Evolutionary conservation across 1,140 invertebrate genomes (phyloP).

Genomic region (Apolygus lucorum): DNA sequence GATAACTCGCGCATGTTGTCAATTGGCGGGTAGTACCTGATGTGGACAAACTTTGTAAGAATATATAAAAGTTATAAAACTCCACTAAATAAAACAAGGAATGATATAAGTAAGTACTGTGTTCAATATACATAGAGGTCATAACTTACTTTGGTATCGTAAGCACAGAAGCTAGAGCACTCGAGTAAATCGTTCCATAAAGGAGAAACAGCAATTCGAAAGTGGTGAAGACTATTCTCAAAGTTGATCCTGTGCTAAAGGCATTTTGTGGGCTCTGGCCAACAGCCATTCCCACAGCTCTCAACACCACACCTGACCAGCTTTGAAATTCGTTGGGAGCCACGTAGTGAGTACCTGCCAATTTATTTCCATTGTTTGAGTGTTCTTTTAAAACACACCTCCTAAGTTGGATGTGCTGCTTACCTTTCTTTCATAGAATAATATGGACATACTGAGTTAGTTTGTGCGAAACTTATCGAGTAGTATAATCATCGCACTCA

Average conservation of each 20-base stretch:
- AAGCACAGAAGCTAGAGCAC: slow-evolving; percentile 20
- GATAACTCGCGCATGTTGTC: slow-evolving; percentile 45
- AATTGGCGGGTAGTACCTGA: slow-evolving; percentile 39
- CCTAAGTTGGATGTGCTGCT: no score
- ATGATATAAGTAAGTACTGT: not conserved
- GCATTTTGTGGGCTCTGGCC: slow-evolving; percentile 18
- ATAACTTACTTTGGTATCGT: slow-evolving; percentile 22
- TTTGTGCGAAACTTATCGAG: no score
- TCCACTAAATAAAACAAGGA: not conserved
- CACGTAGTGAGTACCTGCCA: not conserved
- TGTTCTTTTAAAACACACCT: no score
- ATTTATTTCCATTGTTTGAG: no score
- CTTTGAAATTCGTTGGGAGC: slow-evolving; percentile 12
- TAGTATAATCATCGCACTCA: no score
- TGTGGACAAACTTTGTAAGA: no score
- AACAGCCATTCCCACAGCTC: slow-evolving; percentile 22
- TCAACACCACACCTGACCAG: slow-evolving; percentile 8
- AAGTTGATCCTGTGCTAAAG: slow-evolving; percentile 21
- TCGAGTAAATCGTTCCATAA: slow-evolving; percentile 9
- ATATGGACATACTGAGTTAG: no score
- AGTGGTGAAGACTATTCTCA: slow-evolving; percentile 22
- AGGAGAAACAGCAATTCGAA: slow-evolving; percentile 24
- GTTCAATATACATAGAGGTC: not conserved
- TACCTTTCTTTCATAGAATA: no score
- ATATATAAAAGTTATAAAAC: no score